Conservation (phyloP, 1,140 invertebrate genomes). For the Zaprionus vittiger region DNA sequence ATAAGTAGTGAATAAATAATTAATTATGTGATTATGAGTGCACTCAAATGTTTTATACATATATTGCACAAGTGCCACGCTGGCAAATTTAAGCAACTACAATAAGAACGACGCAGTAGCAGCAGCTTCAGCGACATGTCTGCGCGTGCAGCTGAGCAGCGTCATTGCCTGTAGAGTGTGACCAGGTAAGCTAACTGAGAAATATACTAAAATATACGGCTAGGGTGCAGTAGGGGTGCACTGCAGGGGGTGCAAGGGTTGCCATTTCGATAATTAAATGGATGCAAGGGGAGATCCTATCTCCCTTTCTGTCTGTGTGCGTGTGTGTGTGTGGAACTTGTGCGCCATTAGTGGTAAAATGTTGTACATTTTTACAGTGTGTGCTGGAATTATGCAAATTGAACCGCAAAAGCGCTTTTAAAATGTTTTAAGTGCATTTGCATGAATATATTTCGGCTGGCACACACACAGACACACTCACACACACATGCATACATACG, state of each 20-base stretch:
- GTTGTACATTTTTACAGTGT: constrained; percentile 81
- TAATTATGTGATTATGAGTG: not conserved
- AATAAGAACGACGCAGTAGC: not conserved
- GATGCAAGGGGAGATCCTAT: constrained; percentile 50
- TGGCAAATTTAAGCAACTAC: not conserved
- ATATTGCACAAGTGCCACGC: not conserved
- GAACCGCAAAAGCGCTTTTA: constrained; percentile 82
- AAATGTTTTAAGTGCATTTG: constrained; percentile 83
- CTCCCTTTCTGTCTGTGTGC: constrained; percentile 23
- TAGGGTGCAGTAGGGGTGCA: not conserved
- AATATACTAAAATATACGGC: not conserved
- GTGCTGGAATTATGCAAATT: constrained; percentile 82
- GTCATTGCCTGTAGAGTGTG: not conserved
- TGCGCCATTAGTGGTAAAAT: constrained; percentile 79
- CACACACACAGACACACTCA: constrained; percentile 18
- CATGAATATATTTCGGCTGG: constrained; percentile 74
- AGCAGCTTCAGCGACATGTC: not conserved
- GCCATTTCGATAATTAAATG: constrained; percentile 82
- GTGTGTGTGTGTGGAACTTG: constrained; percentile 43
- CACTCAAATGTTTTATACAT: not conserved
- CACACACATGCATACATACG: constrained; percentile 12
- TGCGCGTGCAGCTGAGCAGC: not conserved
- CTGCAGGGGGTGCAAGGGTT: constrained; percentile 9
- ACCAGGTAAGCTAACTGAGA: constrained; percentile 1
- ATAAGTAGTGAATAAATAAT: not conserved